Percentiles rank a stretch among this genome's conserved stretches.
Conservation (phyloP, 2,888 invertebrate species). For the Allophyes oxyacanthae region DNA sequence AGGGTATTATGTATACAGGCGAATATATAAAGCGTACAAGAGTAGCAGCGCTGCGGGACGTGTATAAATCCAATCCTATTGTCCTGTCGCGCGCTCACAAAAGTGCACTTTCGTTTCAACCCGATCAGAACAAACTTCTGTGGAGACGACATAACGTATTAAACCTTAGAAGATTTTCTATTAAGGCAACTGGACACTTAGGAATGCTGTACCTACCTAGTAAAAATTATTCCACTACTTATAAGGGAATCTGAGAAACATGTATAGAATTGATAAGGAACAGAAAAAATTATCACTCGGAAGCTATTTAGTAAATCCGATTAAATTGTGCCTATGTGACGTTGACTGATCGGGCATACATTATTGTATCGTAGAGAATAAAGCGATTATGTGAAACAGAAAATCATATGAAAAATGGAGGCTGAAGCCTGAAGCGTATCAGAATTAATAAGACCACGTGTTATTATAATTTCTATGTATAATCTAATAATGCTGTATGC, state of each 20-base stretch:
- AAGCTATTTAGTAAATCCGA: slow-evolving; percentile 33
- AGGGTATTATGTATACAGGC: slow-evolving; percentile 44
- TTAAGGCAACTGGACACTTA: slow-evolving; percentile 44
- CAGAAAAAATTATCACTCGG: slow-evolving; percentile 39
- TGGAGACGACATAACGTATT: slow-evolving; percentile 57
- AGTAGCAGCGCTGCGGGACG: slow-evolving; percentile 72
- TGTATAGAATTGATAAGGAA: slow-evolving; percentile 36
- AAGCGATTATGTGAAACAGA: slow-evolving; percentile 8
- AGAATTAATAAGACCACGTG: slow-evolving; percentile 5
- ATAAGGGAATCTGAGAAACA: slow-evolving; percentile 36
- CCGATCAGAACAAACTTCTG: slow-evolving; percentile 59
- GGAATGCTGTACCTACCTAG: too few relatives aligned
- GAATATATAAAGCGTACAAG: slow-evolving; percentile 58
- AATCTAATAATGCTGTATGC: slow-evolving; percentile 3
- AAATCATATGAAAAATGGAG: slow-evolving; percentile 1
- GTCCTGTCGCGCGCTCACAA: slow-evolving; percentile 76
- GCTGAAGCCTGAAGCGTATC: background rate
- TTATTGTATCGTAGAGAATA: slow-evolving; percentile 10
- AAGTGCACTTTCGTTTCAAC: slow-evolving; percentile 71
- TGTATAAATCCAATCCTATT: slow-evolving; percentile 81
- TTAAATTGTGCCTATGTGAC: slow-evolving; percentile 27
- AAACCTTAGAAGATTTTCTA: slow-evolving; percentile 48
- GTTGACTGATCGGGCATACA: slow-evolving; percentile 24
- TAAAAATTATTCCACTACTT: slow-evolving; percentile 46
- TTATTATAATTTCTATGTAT: slow-evolving; percentile 2